Evolutionary conservation across 1,140 invertebrate genomes (phyloP).

Genomic region (Cecropterus lyciades): DNA sequence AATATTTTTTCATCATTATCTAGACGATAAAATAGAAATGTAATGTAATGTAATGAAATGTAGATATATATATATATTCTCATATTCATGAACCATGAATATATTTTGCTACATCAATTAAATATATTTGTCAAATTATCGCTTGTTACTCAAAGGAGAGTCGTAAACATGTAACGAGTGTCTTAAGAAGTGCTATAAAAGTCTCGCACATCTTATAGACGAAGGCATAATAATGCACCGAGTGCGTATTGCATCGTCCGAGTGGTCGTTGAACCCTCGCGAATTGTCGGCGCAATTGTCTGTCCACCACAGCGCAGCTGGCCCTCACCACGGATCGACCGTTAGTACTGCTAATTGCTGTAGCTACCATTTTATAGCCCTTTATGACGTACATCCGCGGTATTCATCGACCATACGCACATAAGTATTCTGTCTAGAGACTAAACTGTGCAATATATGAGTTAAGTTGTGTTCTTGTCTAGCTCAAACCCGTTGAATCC

Average conservation of each 20-base stretch:
- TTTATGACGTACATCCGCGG: conserved; percentile 53
- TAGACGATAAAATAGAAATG: too few species aligned
- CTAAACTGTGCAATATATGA: conserved; percentile 1
- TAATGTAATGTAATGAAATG: too few species aligned
- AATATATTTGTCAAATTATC: background rate
- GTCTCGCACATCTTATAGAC: conserved; percentile 21
- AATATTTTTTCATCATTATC: too few species aligned
- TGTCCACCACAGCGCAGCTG: conserved; percentile 55
- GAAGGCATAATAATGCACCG: conserved; percentile 29
- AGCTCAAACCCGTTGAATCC: conserved; percentile 33
- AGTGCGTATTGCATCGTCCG: conserved; percentile 42
- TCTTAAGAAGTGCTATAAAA: background rate
- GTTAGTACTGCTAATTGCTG: conserved; percentile 64
- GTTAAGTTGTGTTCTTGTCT: conserved; percentile 22
- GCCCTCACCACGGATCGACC: conserved; percentile 47
- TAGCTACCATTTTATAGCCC: conserved; percentile 58
- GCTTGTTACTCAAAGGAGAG: background rate
- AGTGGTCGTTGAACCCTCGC: conserved; percentile 64
- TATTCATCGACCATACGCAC: conserved; percentile 36
- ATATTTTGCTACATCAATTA: background rate
- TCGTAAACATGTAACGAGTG: background rate
- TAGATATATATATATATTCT: too few species aligned
- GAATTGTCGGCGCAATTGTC: conserved; percentile 67
- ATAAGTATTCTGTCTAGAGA: conserved; percentile 23
- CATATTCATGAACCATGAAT: too few species aligned